phyloP scores from a whole-genome alignment of 2,113 vertebrate genomes.

The Diadophis punctatus region DNA sequence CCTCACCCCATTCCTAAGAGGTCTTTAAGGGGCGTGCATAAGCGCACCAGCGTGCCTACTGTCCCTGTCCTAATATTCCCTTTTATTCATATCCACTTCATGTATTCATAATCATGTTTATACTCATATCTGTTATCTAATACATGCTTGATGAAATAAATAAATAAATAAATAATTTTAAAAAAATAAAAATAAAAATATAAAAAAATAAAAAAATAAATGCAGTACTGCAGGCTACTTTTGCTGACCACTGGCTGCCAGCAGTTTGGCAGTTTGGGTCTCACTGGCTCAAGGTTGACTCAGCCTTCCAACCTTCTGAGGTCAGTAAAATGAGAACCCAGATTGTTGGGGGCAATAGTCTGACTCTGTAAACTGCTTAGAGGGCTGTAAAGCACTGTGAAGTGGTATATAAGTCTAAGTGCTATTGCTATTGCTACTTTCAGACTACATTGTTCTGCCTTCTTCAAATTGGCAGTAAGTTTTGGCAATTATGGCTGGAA shows the following conservation, averaged over 20 bases:
- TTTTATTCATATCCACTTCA: too few species aligned
- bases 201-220: too few species aligned
- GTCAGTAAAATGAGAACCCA: background rate
- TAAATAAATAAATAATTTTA: too few species aligned
- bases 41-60: too few species aligned
- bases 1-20: too few species aligned
- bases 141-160: too few species aligned
- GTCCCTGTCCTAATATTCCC: too few species aligned
- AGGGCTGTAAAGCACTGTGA: background rate
- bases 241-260: background rate
- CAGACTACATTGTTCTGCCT: background rate
- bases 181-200: too few species aligned
- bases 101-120: too few species aligned
- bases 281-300: background rate
- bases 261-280: background rate
- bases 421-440: background rate
- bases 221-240: background rate
- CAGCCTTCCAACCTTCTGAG: background rate
- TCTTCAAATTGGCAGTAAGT: background rate
- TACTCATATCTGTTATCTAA: too few species aligned
- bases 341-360: background rate
- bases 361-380: background rate
- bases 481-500: background rate
- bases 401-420: background rate
- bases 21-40: too few species aligned